Conservation (phyloP, 1,140 invertebrate species). For the Vollenhovia emeryi region DNA sequence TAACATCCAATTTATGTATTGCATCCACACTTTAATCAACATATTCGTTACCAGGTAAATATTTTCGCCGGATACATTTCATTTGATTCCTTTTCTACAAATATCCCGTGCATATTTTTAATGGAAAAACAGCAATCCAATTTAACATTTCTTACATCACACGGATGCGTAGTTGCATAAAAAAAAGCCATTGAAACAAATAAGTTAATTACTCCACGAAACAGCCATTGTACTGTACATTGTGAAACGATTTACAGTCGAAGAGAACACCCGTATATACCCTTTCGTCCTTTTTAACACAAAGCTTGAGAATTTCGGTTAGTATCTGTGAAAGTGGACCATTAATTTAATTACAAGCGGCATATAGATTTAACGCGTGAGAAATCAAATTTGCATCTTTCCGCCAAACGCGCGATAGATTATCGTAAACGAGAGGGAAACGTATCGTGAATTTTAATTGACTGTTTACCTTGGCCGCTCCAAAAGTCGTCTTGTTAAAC, state of each 20-base stretch:
- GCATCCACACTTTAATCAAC: not conserved
- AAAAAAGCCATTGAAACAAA: not conserved
- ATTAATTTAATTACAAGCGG: not conserved
- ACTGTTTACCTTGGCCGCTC: not conserved
- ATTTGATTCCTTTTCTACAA: not conserved
- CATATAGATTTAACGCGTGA: not conserved
- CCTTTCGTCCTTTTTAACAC: not conserved
- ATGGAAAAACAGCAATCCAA: not conserved
- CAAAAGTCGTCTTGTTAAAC: not conserved
- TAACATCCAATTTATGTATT: slow-evolving; percentile 10
- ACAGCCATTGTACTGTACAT: not conserved
- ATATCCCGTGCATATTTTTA: slow-evolving; percentile 5
- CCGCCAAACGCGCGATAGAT: not conserved
- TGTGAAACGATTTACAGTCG: not conserved
- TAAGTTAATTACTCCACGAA: slow-evolving; percentile 7
- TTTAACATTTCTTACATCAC: not conserved
- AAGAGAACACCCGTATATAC: not conserved
- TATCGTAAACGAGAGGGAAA: not conserved
- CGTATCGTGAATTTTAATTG: not conserved
- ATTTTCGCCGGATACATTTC: not conserved
- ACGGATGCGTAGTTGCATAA: not conserved
- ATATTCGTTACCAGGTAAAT: not conserved
- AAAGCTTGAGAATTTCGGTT: not conserved
- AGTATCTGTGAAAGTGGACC: not conserved
- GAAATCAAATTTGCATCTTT: not conserved